These are phyloP conservation scores for Halichondria panicea DNA, from an alignment of 37 sponge, comb jelly and placozoan species.

Conservation along the genomic window DNA sequence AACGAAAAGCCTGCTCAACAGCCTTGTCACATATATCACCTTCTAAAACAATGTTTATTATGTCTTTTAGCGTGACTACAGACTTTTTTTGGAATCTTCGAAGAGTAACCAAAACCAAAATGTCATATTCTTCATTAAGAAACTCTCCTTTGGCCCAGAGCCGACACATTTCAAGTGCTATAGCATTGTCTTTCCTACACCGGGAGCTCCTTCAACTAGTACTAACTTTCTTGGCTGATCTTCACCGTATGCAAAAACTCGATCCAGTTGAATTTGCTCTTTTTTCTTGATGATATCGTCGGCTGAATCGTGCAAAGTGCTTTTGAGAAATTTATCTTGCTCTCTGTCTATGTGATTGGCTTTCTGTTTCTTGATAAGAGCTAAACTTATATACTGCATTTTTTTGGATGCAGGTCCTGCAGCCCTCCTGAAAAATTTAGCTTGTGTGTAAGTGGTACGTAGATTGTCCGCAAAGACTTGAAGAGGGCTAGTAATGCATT, in stretches of 20 bases:
- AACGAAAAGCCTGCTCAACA: not conserved
- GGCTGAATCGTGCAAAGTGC: conserved; percentile 12
- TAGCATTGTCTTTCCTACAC: conserved; percentile 39
- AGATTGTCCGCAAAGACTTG: not conserved
- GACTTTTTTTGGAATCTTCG: not conserved
- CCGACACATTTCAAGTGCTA: conserved; percentile 27
- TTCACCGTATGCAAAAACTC: conserved; percentile 7
- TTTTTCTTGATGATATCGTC: conserved; percentile 40
- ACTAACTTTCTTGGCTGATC: conserved; percentile 17
- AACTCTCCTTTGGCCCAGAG: conserved; percentile 19
- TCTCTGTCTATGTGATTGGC: conserved; percentile 1
- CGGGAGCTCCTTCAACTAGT: conserved; percentile 42
- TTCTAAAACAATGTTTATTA: conserved; percentile 5
- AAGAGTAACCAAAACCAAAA: conserved; percentile 18
- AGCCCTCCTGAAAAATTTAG: not conserved
- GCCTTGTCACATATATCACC: not conserved
- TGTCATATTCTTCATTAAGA: conserved; percentile 12
- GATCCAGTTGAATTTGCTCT: not conserved
- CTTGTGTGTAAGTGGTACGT: not conserved
- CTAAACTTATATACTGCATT: conserved; percentile 21
- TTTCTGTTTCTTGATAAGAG: conserved; percentile 26
- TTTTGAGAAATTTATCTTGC: conserved; percentile 13
- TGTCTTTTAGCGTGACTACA: not conserved
- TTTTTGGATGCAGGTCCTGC: conserved; percentile 1
- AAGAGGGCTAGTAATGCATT: no score